Evolutionary conservation across 2,888 invertebrate species (phyloP).

Genomic region (Caenorhabditis panamensis): DNA sequence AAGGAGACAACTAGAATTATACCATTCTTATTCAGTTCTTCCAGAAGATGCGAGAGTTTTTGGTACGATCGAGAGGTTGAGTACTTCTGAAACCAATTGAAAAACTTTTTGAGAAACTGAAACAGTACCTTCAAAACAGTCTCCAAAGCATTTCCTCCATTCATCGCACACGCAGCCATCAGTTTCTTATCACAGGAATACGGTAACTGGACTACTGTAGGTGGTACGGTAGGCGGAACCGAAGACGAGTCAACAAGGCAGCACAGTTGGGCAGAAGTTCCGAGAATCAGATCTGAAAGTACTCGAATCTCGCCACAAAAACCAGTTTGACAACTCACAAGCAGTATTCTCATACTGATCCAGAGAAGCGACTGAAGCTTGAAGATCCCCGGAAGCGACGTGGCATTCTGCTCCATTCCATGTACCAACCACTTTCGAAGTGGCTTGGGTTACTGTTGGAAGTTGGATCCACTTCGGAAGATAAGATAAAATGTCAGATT

Average conservation of each 20-base stretch:
- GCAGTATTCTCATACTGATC: conserved; percentile 40
- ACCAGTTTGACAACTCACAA: conserved; percentile 37
- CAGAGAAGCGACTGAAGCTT: conserved; percentile 62
- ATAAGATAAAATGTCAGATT: background rate
- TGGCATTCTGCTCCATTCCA: conserved; percentile 42
- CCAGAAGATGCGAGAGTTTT: conserved; percentile 10
- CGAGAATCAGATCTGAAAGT: conserved; percentile 62
- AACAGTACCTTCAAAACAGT: conserved; percentile 36
- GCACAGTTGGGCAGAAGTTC: conserved; percentile 68
- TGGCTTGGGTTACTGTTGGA: conserved; percentile 31
- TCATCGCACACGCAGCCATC: conserved; percentile 64
- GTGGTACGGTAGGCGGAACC: conserved; percentile 1
- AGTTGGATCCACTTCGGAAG: conserved; percentile 30
- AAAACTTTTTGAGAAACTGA: background rate
- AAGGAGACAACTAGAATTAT: background rate
- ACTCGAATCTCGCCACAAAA: too few species aligned
- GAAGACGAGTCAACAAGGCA: conserved; percentile 9
- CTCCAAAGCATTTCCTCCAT: conserved; percentile 67
- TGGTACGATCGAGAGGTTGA: background rate
- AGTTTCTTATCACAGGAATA: conserved; percentile 30
- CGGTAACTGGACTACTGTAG: conserved; percentile 58
- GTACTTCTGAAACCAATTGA: conserved; percentile 13
- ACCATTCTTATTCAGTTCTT: conserved; percentile 20
- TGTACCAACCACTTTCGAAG: conserved; percentile 4
- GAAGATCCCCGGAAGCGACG: conserved; percentile 63